phyloP scores from a whole-genome alignment of 2,113 vertebrate genomes.

The Vulpes lagopus region DNA sequence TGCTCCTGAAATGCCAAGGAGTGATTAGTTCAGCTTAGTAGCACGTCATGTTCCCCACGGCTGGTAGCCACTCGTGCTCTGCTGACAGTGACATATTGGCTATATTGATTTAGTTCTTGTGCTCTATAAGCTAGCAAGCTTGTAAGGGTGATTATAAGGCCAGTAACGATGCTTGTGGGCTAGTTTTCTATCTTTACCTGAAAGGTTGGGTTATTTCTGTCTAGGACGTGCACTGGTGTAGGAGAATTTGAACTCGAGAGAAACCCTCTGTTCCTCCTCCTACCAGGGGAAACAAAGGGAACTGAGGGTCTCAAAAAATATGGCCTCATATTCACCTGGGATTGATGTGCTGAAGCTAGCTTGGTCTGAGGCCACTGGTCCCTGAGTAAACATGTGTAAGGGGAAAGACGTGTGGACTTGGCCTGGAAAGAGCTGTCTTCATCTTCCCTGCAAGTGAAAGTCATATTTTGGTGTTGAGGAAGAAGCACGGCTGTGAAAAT shows the following conservation, averaged over 20 bases:
- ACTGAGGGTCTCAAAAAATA: not conserved
- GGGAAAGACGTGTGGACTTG: not conserved
- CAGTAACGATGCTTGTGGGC: not conserved
- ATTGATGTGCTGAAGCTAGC: not conserved
- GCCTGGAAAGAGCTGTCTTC: not conserved
- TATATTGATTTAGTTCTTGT: slow-evolving; percentile 57
- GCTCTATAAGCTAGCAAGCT: slow-evolving; percentile 25
- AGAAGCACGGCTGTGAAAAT: not conserved
- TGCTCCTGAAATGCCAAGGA: slow-evolving; percentile 75
- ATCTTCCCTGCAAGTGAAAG: not conserved
- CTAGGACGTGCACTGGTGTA: not conserved
- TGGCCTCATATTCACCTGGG: not conserved
- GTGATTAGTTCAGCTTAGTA: slow-evolving; percentile 68
- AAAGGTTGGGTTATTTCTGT: slow-evolving; percentile 46
- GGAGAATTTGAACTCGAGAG: slow-evolving; percentile 22
- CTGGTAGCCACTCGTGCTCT: not conserved
- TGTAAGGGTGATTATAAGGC: slow-evolving; percentile 32
- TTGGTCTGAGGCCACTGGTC: not conserved
- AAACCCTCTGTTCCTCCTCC: not conserved
- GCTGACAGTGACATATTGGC: slow-evolving; percentile 52
- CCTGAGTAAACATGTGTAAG: not conserved
- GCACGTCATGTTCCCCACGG: slow-evolving; percentile 13
- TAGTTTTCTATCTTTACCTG: not conserved
- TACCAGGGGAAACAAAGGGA: not conserved
- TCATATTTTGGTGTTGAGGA: not conserved